These are phyloP conservation scores for Piliocolobus tephrosceles DNA, from an alignment of 2,113 vertebrate species.

Conservation along the genomic window DNA sequence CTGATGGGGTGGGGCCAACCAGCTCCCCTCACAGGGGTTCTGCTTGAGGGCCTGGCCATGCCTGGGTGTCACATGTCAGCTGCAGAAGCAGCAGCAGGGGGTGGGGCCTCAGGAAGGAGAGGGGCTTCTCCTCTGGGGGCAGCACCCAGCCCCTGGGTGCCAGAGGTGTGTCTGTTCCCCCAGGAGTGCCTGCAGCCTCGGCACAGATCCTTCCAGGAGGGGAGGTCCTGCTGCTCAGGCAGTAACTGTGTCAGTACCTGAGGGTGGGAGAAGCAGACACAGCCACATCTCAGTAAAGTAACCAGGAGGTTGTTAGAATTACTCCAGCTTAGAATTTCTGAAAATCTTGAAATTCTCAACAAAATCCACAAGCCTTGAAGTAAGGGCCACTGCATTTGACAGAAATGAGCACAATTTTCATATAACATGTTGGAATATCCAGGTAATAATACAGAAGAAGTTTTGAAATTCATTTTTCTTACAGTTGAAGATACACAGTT, in stretches of 20 bases:
- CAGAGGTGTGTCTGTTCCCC: no score
- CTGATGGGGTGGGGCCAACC: no score
- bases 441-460: accelerated
- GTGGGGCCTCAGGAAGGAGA: accelerated
- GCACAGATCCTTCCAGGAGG: background rate
- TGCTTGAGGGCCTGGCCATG: accelerated
- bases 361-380: background rate
- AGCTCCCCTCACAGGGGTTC: background rate
- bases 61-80: accelerated
- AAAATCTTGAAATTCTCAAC: background rate
- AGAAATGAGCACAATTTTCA: no score
- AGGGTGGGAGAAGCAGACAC: accelerated
- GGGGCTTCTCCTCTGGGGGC: accelerated
- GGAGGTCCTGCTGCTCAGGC: accelerated
- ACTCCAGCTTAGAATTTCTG: no score
- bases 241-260: accelerated
- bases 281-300: accelerated
- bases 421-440: no score
- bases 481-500: accelerated
- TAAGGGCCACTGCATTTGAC: no score
- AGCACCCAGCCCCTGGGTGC: accelerated
- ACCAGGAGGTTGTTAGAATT: background rate
- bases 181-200: accelerated
- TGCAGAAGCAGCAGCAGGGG: background rate
- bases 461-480: background rate